These are phyloP conservation scores for Ageneiosus marmoratus DNA, from an alignment of 2,113 vertebrate species.

Conservation along the genomic window DNA sequence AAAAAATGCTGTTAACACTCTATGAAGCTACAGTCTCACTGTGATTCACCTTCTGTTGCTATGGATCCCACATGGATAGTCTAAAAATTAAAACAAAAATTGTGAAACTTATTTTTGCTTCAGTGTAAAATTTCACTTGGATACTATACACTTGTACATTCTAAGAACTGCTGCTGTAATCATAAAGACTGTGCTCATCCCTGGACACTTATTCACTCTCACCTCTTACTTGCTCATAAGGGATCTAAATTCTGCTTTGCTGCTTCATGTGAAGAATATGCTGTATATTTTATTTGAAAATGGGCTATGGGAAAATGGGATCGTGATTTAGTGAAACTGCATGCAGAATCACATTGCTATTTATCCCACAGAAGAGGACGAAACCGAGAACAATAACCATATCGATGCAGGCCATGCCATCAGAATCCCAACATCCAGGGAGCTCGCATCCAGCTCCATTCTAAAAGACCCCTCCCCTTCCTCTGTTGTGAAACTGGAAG, in stretches of 20 bases:
- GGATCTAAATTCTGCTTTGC: not conserved
- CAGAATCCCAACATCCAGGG: constrained; percentile 65
- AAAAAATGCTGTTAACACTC: constrained; percentile 2
- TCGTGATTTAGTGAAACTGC: not conserved
- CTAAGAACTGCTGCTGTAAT: not conserved
- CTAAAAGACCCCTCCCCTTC: constrained; percentile 88
- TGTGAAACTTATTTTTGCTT: not conserved
- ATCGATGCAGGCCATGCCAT: constrained; percentile 80
- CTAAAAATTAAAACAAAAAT: not conserved
- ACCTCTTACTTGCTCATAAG: not conserved
- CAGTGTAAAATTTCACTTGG: not conserved
- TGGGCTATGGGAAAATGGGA: not conserved
- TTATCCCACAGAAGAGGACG: constrained; percentile 70
- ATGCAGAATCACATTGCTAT: constrained; percentile 26
- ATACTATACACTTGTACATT: not conserved
- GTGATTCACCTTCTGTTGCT: not conserved
- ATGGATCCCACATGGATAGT: not conserved
- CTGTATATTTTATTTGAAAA: not conserved
- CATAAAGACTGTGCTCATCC: not conserved
- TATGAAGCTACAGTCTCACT: not conserved
- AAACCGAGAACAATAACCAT: constrained; percentile 80
- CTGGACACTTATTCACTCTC: not conserved
- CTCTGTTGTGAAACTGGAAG: constrained; percentile 94
- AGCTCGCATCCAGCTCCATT: constrained; percentile 64
- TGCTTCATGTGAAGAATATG: not conserved